Evolutionary conservation across 2,888 invertebrate species (phyloP).

Genomic region (Pandemis heparana): DNA sequence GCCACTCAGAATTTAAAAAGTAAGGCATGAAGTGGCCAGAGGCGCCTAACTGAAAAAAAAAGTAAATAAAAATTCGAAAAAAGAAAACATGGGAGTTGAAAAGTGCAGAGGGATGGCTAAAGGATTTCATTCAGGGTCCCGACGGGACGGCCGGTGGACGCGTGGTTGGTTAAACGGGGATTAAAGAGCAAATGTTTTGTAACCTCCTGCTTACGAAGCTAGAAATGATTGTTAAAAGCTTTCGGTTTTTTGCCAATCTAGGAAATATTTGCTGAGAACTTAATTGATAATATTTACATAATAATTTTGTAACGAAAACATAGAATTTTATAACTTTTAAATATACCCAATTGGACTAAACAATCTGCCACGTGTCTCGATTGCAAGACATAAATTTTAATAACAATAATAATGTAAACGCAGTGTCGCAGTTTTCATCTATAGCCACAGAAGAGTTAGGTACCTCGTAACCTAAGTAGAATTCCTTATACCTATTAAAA

Average conservation of each 20-base stretch:
- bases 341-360: too few species aligned
- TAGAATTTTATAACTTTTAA: too few species aligned
- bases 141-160: slow-evolving; percentile 47
- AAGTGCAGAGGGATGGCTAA: slow-evolving; percentile 69
- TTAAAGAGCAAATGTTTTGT: slow-evolving; percentile 39
- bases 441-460: too few species aligned
- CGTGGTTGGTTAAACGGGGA: slow-evolving; percentile 15
- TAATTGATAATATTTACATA: too few species aligned
- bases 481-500: too few species aligned
- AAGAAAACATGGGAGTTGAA: slow-evolving; percentile 59
- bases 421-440: too few species aligned
- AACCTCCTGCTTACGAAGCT: not conserved
- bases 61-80: slow-evolving; percentile 34
- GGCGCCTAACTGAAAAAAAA: slow-evolving; percentile 43
- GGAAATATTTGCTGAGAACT: too few species aligned
- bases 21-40: slow-evolving; percentile 38
- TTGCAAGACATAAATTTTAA: too few species aligned
- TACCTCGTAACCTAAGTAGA: too few species aligned
- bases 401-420: too few species aligned
- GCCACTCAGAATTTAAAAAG: slow-evolving; percentile 43
- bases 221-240: not conserved
- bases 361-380: too few species aligned
- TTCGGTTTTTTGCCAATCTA: not conserved
- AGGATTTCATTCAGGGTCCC: slow-evolving; percentile 63
- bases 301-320: too few species aligned